Evolutionary conservation across 2,888 invertebrate genomes (phyloP).

Genomic region (Catotricha subobsoleta): DNA sequence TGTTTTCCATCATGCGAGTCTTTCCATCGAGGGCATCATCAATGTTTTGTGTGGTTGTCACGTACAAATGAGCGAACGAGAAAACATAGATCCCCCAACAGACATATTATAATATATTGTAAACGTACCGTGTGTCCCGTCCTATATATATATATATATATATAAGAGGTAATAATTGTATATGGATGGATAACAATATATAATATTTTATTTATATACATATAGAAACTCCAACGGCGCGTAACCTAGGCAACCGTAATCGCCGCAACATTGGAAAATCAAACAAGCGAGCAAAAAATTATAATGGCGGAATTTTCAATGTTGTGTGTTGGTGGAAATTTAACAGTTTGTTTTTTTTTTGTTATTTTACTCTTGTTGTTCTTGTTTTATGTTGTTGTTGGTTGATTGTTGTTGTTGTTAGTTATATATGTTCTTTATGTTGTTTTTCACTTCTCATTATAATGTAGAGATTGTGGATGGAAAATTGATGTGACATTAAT

Average conservation of each 20-base stretch:
- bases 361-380: no score
- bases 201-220: no score
- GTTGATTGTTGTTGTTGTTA: no score
- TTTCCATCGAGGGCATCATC: not conserved
- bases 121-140: no score
- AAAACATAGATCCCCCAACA: not conserved
- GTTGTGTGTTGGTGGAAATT: no score
- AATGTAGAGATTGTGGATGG: not conserved
- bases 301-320: slow-evolving; percentile 7
- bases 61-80: not conserved
- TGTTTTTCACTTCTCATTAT: not conserved
- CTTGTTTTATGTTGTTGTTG: no score
- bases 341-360: no score
- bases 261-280: slow-evolving; percentile 8
- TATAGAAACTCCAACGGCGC: slow-evolving; percentile 5
- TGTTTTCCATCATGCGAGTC: not conserved
- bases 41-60: not conserved
- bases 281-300: slow-evolving; percentile 7
- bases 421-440: not conserved
- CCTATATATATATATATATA: no score
- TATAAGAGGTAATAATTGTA: no score
- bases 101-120: no score
- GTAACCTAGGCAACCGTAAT: slow-evolving; percentile 5
- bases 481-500: not conserved
- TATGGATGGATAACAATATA: no score